These are phyloP conservation scores for Simalia tracyae DNA, from an alignment of 2,797 vertebrate species.

Conservation along the genomic window DNA sequence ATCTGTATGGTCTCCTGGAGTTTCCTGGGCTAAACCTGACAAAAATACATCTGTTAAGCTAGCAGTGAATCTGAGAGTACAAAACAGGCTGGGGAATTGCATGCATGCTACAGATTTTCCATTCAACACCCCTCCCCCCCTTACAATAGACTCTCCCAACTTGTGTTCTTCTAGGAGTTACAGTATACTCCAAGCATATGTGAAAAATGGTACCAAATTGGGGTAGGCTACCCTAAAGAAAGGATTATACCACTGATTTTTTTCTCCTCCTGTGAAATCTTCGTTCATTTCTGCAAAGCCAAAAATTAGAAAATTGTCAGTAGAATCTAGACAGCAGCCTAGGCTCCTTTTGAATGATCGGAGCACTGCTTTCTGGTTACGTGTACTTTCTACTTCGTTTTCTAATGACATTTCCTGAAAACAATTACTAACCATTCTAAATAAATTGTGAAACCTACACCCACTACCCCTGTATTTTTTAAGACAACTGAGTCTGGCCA, in stretches of 20 bases:
- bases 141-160: not conserved
- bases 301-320: not conserved
- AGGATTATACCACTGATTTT: too few relatives aligned
- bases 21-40: too few relatives aligned
- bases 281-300: not conserved
- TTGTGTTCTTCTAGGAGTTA: not conserved
- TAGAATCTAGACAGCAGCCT: not conserved
- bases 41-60: not conserved
- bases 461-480: slow-evolving; percentile 32
- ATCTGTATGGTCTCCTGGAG: too few relatives aligned
- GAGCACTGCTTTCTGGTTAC: not conserved
- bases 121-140: not conserved
- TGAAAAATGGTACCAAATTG: not conserved
- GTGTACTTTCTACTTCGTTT: slow-evolving; percentile 4
- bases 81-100: not conserved
- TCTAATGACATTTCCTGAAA: slow-evolving; percentile 32
- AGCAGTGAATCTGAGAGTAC: not conserved
- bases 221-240: not conserved
- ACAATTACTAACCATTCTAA: slow-evolving; percentile 16
- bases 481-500: slow-evolving; percentile 26
- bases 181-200: not conserved
- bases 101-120: not conserved
- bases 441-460: slow-evolving; percentile 35
- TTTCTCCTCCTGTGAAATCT: not conserved
- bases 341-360: not conserved